Base-by-base conservation (phyloP, 2,113 vertebrate genomes). In the Nansenia antarctica region DNA sequence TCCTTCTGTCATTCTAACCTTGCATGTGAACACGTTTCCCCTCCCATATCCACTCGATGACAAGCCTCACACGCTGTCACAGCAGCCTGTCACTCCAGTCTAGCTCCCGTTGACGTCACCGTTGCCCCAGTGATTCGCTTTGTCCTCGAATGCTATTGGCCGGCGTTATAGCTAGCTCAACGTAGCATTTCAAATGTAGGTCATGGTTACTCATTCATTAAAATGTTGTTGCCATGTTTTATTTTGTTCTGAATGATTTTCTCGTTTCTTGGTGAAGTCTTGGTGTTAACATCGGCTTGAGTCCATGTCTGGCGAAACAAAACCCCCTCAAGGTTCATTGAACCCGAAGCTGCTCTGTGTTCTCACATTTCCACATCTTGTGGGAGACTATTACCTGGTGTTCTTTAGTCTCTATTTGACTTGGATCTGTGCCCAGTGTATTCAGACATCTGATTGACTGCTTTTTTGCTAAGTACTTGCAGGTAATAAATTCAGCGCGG, bases 381-480 rank as follows among this genome's bases (percentile, higher is more conserved):
- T 49, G 18, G 20, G 45, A 49, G 18, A 49, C n/a, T n/a, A 20
- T 9, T 31, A 58, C 53, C 24, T 14, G 26, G 55, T 66, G 27
- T 62, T 65, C 84, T 67, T 76, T 82, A 77, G 78, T 82, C 81
- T 9, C 62, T 80, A 73, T 86, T 80, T 88, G 68, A 69, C 69
- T 87, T 88, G 86, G 85, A 80, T 22, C 15, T 9, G 5, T 63
- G 79, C 83, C 88, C 69, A 39, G 60, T 66, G 84, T 71, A 77
- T 82, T 86, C 81, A 78, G 52, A 73, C 69, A 70, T 73, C 62
- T 73, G 57, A 78, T 80, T 85, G 65, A 76, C n/a, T 45, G 69
- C 80, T 47, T 15, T n/a, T 49, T 83, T 79, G 86, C 83, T 80
- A 64, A 86, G 80, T 71, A 76, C 65, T 75, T 69, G 76, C 78